Percentiles rank a stretch among this genome's conserved stretches.
phyloP scores from a whole-genome alignment of 2,888 invertebrate species.

The Deroplatys truncata region DNA sequence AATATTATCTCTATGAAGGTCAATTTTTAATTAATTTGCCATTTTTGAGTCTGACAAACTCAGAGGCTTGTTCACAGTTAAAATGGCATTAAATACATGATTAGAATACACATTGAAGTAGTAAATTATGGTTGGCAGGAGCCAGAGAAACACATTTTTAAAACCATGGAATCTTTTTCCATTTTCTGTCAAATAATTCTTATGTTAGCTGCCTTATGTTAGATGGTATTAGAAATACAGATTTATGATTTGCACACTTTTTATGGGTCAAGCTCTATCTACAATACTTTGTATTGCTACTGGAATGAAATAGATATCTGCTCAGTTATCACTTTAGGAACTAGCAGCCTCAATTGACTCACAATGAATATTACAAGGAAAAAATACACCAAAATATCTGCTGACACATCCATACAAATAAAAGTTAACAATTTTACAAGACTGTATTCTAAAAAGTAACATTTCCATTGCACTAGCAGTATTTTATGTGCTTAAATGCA shows the following conservation, averaged over 20 bases:
- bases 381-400: not conserved
- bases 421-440: conserved; percentile 9
- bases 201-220: not conserved
- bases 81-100: not conserved
- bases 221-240: not conserved
- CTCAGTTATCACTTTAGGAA: conserved; percentile 3
- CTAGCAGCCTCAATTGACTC: conserved; percentile 10
- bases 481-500: not conserved
- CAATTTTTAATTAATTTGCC: not conserved
- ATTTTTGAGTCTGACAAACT: not conserved
- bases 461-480: not conserved
- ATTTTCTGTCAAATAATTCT: not conserved
- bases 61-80: not conserved
- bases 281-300: not conserved
- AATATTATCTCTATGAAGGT: not conserved
- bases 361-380: not conserved
- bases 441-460: not conserved
- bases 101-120: too few relatives aligned
- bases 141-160: not conserved
- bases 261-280: not conserved
- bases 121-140: not conserved
- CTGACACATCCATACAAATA: not conserved
- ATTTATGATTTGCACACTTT: not conserved
- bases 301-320: not conserved
- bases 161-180: not conserved